Percentiles rank a stretch among this genome's conserved stretches.
Conservation (phyloP, 2,113 vertebrate genomes). For the Electrona antarctica region DNA sequence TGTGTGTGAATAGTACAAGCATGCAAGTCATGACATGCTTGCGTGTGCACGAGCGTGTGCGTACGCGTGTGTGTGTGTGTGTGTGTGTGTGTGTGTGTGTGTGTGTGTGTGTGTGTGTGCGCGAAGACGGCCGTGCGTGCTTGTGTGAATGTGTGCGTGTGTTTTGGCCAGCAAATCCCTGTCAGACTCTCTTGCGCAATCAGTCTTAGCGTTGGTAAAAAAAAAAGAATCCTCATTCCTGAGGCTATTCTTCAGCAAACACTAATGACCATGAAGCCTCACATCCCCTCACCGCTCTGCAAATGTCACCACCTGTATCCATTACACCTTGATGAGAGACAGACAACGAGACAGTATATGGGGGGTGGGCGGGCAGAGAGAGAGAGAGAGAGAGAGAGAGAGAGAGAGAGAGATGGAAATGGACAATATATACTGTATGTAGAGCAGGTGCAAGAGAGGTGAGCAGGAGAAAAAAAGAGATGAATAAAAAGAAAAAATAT, state of each 20-base stretch:
- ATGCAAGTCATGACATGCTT: slow-evolving; percentile 15
- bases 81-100: slow-evolving; percentile 22
- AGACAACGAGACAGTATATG: no score
- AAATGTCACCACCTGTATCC: slow-evolving; percentile 55
- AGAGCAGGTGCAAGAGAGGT: slow-evolving; percentile 12
- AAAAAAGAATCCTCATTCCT: slow-evolving; percentile 31
- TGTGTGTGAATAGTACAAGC: slow-evolving; percentile 25
- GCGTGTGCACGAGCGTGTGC: slow-evolving; percentile 15
- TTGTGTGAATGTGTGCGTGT: neutral
- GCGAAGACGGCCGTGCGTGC: neutral
- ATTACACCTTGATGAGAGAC: slow-evolving; percentile 59
- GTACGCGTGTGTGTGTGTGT: neutral
- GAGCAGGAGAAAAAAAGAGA: slow-evolving; percentile 9
- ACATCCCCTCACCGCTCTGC: slow-evolving; percentile 53
- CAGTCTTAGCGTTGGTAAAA: slow-evolving; percentile 42
- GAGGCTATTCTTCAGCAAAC: slow-evolving; percentile 23
- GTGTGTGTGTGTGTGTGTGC: slow-evolving; percentile 1
- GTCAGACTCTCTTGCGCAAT: slow-evolving; percentile 39
- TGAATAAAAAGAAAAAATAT: neutral
- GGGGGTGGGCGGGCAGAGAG: neutral
- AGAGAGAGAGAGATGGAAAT: slow-evolving; percentile 17
- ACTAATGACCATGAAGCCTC: slow-evolving; percentile 42
- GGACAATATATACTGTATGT: no score
- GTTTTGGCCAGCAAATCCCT: slow-evolving; percentile 29
- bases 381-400: slow-evolving; percentile 18